phyloP scores from a whole-genome alignment of 2,113 vertebrate species.

The human (Homo sapiens) region DNA sequence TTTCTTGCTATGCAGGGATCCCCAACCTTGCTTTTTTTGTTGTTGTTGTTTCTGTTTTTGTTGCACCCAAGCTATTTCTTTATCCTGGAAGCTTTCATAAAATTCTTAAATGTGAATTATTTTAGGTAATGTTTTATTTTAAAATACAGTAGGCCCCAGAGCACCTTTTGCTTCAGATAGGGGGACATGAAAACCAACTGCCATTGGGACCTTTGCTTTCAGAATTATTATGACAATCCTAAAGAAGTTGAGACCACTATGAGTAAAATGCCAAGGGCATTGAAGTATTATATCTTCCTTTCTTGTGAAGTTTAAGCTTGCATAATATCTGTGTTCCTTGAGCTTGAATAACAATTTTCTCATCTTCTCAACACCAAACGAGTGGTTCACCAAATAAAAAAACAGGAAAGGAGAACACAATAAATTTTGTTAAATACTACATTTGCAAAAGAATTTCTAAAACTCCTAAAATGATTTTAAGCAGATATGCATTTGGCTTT shows the following conservation, averaged over 20 bases:
- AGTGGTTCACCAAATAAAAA: neutral
- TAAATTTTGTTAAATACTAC: neutral
- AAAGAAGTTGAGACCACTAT: neutral
- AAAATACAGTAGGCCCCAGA: neutral
- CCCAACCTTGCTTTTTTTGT: neutral
- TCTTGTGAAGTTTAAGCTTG: neutral
- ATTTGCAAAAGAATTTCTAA: neutral
- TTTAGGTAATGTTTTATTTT: constrained; percentile 19
- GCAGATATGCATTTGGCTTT: neutral
- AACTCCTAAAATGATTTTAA: neutral
- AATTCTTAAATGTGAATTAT: constrained; percentile 12
- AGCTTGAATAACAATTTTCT: neutral
- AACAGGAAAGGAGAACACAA: neutral
- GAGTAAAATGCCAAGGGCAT: neutral
- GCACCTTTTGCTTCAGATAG: neutral
- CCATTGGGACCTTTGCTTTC: neutral
- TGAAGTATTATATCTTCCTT: neutral
- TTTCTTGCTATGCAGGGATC: neutral
- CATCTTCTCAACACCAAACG: neutral
- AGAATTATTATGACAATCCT: neutral
- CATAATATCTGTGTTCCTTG: neutral
- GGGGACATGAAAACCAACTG: neutral
- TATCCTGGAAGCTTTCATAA: neutral
- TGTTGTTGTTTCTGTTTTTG: neutral
- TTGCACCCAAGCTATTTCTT: neutral